Evolutionary conservation across 1,140 invertebrate genomes (phyloP).

Genomic region (Drosophila micromelanica): DNA sequence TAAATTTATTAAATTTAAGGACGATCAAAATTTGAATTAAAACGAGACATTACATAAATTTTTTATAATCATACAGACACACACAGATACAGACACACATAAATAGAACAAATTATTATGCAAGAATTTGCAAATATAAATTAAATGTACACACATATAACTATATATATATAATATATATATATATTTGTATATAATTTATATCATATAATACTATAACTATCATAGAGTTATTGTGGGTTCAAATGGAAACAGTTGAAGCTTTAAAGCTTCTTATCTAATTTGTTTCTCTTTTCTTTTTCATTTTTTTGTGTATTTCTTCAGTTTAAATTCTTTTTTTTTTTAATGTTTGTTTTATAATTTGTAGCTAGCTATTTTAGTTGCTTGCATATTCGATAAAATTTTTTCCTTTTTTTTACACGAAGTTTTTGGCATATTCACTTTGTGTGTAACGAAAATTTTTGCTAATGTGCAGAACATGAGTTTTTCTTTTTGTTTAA

Average conservation of each 20-base stretch:
- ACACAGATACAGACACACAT: conserved; percentile 54
- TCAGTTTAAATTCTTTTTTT: conserved; percentile 21
- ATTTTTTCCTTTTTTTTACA: conserved; percentile 27
- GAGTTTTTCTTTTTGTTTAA: conserved; percentile 3
- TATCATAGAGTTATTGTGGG: conserved; percentile 73
- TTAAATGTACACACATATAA: conserved; percentile 45
- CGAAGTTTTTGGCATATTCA: conserved; percentile 24
- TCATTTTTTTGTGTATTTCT: conserved; percentile 13
- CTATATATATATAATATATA: conserved; percentile 17
- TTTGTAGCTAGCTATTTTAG: conserved; percentile 69
- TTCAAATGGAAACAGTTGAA: conserved; percentile 49
- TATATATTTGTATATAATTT: conserved; percentile 26
- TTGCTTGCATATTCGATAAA: conserved; percentile 52
- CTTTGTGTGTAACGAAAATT: conserved; percentile 37
- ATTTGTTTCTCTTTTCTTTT: neutral
- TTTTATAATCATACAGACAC: conserved; percentile 54
- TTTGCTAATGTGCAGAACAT: conserved; percentile 42
- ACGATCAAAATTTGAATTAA: conserved; percentile 64
- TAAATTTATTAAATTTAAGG: conserved; percentile 48
- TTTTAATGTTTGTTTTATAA: conserved; percentile 9
- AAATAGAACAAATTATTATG: conserved; percentile 42
- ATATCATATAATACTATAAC: conserved; percentile 78
- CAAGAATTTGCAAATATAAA: conserved; percentile 38
- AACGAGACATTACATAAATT: conserved; percentile 33
- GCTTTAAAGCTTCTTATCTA: conserved; percentile 14